Base-by-base conservation (phyloP, 2,113 vertebrate species). In the Pycnonotus jocosus region DNA sequence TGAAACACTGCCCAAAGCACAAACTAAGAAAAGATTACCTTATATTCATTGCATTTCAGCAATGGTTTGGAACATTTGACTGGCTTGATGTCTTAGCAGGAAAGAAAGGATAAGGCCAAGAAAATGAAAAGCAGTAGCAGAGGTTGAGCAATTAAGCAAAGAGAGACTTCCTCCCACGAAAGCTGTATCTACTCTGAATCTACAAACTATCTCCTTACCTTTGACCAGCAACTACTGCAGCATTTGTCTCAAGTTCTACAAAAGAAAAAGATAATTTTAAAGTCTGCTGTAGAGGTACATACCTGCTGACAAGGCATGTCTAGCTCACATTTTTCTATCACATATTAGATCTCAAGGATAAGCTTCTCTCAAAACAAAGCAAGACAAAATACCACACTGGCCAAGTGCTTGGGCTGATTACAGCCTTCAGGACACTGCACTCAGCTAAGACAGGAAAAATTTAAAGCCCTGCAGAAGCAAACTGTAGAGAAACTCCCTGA, bases 171-270 rank as follows among this genome's bases (percentile, higher is more conserved):
- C 42, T 92, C 87, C 64, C 90, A 76, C 2, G 11, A 95, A 69
- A 95, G 64, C 92, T 95, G 7, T 2, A 77, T 93, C 96, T 93
- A 95, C 58, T 79, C 92, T 96, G 77, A 87, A 85, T 92, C 85
- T 94, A 86, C 79, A 93, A 93, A 95, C 81, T 87, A 92, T 95
- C 92, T 97, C 97, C 97, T 98, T 98, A 98, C 98, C 97, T 97
- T 97, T 98, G 97, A 95, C 97, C 97, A 97, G 98, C 96, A 95
- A 97, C 97, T 96, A 98, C 68, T 80, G 96, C 84, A 97, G 97
- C 97, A 97, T 97, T 98, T 97, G 95, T 95, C 95, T 98, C 98
- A 80, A 97, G 97, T 83, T 98, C 98, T 98, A 96, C 95, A 97
- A 98, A 87, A 98, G 94, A 98, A 79, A 97, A 84, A 94, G 72